Percentiles rank a stretch among this genome's conserved stretches.
These are phyloP conservation scores for Scomberomorus guttatus DNA, from an alignment of 2,797 vertebrate species.

Conservation along the genomic window DNA sequence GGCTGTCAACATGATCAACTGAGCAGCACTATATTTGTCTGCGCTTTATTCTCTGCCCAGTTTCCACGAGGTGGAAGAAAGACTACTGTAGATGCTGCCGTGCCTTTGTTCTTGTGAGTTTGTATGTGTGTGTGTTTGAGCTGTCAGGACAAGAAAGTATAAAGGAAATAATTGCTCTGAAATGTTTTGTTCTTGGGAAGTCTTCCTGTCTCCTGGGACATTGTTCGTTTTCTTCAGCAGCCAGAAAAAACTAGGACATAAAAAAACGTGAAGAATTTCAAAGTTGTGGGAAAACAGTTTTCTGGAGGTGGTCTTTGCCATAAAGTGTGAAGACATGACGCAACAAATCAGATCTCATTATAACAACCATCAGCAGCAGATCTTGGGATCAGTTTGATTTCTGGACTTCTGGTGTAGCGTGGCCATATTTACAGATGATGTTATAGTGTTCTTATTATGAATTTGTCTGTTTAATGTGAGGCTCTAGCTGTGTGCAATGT, in stretches of 20 bases:
- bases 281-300: not conserved
- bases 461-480: not conserved
- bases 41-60: slow-evolving; percentile 46
- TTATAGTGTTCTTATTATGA: not conserved
- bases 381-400: not conserved
- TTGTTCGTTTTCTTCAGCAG: not conserved
- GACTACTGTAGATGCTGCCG: slow-evolving; percentile 18
- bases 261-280: not conserved
- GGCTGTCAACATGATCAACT: slow-evolving; percentile 54
- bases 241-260: not conserved
- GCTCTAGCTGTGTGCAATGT: not conserved
- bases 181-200: slow-evolving; percentile 21
- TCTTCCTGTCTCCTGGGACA: slow-evolving; percentile 28
- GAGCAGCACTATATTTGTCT: slow-evolving; percentile 55
- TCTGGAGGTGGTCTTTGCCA: not conserved
- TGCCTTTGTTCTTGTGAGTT: slow-evolving; percentile 35
- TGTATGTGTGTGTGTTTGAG: slow-evolving; percentile 30
- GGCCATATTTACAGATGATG: not conserved
- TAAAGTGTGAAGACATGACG: not conserved
- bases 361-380: not conserved
- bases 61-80: slow-evolving; percentile 45
- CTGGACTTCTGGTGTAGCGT: not conserved
- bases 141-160: slow-evolving; percentile 60
- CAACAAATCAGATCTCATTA: not conserved
- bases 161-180: slow-evolving; percentile 64